Evolutionary conservation across 2,888 invertebrate genomes (phyloP).

Genomic region (Drosophila subquinaria): DNA sequence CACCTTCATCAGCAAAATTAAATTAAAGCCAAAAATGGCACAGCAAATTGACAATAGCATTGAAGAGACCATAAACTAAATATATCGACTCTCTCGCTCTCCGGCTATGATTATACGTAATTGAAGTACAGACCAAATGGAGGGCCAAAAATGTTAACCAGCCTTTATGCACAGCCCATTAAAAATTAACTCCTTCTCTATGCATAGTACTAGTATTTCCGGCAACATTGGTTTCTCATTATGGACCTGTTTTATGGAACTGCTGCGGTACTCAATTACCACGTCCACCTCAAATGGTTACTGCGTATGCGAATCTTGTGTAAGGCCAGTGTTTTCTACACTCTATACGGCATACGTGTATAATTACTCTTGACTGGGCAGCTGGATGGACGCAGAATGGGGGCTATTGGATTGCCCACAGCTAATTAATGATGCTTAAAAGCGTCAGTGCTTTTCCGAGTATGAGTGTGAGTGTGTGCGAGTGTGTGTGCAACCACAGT

Average conservation of each 20-base stretch:
- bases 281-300: slow-evolving; percentile 24
- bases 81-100: neutral
- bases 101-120: slow-evolving; percentile 31
- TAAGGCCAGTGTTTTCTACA: slow-evolving; percentile 26
- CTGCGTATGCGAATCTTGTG: slow-evolving; percentile 28
- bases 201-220: slow-evolving; percentile 6
- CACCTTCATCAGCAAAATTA: slow-evolving; percentile 69
- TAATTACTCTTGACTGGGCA: slow-evolving; percentile 67
- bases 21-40: slow-evolving; percentile 58
- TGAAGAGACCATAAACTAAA: slow-evolving; percentile 6
- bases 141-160: slow-evolving; percentile 55
- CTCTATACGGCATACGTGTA: slow-evolving; percentile 43
- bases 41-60: slow-evolving; percentile 20
- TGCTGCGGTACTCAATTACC: neutral
- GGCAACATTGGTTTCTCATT: slow-evolving; percentile 25
- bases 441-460: slow-evolving; percentile 31
- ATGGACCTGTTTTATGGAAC: neutral
- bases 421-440: slow-evolving; percentile 75
- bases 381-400: neutral
- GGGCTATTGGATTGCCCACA: slow-evolving; percentile 35
- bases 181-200: slow-evolving; percentile 45
- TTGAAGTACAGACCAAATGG: slow-evolving; percentile 34
- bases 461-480: slow-evolving; percentile 11
- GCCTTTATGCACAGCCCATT: slow-evolving; percentile 64
- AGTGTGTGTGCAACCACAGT: slow-evolving; percentile 14